A percentile compares a stretch with the other conserved stretches of the same genome.
phyloP scores from a whole-genome alignment of 1,140 invertebrate genomes.

The Aethina tumida region DNA sequence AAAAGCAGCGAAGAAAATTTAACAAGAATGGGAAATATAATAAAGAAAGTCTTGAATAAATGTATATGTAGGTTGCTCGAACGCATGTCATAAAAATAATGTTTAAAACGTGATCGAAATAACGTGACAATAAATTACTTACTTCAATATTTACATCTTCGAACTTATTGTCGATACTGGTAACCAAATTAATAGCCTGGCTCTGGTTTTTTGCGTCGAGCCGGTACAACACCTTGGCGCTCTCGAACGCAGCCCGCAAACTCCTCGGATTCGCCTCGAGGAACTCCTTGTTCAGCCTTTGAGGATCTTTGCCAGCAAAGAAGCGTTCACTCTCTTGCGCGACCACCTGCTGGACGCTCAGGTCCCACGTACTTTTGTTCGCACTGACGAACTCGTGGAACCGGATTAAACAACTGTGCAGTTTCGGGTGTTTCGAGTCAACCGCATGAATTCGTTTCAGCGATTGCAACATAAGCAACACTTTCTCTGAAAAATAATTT shows the following conservation, averaged over 20 bases:
- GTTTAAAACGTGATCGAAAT: background rate
- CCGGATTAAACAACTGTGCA: constrained; percentile 75
- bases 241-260: constrained; percentile 61
- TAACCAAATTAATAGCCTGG: constrained; percentile 52
- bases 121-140: constrained; percentile 20
- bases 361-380: constrained; percentile 39
- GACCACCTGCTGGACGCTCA: constrained; percentile 62
- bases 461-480: constrained; percentile 81
- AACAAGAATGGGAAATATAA: constrained; percentile 2
- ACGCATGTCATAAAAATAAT: background rate
- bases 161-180: constrained; percentile 45
- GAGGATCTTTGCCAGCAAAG: constrained; percentile 48
- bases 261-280: constrained; percentile 49
- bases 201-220: constrained; percentile 49
- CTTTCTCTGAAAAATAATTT: constrained; percentile 50
- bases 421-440: constrained; percentile 60
- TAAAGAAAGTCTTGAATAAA: constrained; percentile 6
- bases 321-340: constrained; percentile 58
- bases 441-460: constrained; percentile 75
- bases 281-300: constrained; percentile 62
- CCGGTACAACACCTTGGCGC: constrained; percentile 58
- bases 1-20: constrained; percentile 5
- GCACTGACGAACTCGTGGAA: constrained; percentile 52
- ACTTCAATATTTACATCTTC: constrained; percentile 49
- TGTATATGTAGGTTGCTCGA: background rate